A percentile compares a stretch with the other conserved stretches of the same genome.
phyloP scores from a whole-genome alignment of 2,113 vertebrate species.

The Elephas maximus region DNA sequence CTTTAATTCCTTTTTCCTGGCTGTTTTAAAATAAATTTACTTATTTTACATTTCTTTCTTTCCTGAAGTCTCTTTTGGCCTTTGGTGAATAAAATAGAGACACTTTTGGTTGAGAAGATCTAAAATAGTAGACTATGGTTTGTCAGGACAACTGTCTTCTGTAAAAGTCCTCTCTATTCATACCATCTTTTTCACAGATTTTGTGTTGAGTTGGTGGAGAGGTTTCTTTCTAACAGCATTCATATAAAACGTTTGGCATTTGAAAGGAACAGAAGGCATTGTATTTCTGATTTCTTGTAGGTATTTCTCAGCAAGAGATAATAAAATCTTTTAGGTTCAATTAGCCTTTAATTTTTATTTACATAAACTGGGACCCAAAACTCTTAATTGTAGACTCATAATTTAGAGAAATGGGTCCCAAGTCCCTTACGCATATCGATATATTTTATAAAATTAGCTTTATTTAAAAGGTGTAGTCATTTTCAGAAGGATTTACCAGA shows the following conservation, averaged over 20 bases:
- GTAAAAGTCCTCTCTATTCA: neutral
- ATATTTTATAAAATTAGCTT: neutral
- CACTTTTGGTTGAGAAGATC: neutral
- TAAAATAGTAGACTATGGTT: neutral
- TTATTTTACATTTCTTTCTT: neutral
- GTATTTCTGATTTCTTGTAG: neutral
- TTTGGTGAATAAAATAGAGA: neutral
- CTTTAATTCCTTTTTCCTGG: neutral
- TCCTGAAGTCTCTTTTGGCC: neutral
- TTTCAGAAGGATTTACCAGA: slow-evolving; percentile 26
- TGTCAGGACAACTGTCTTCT: neutral
- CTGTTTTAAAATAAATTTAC: neutral
- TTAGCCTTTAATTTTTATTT: neutral
- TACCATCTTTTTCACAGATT: neutral
- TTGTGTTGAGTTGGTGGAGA: neutral
- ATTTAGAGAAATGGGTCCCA: neutral
- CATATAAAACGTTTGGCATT: neutral
- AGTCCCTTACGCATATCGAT: neutral
- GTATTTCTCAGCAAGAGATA: neutral
- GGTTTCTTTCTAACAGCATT: neutral
- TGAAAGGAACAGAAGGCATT: neutral
- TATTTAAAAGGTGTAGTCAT: neutral
- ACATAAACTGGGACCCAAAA: neutral
- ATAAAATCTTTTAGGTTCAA: neutral
- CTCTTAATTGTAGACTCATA: neutral